Conservation (phyloP, 92 coral and sea anemone genomes). For the Parazoanthus swiftii region DNA sequence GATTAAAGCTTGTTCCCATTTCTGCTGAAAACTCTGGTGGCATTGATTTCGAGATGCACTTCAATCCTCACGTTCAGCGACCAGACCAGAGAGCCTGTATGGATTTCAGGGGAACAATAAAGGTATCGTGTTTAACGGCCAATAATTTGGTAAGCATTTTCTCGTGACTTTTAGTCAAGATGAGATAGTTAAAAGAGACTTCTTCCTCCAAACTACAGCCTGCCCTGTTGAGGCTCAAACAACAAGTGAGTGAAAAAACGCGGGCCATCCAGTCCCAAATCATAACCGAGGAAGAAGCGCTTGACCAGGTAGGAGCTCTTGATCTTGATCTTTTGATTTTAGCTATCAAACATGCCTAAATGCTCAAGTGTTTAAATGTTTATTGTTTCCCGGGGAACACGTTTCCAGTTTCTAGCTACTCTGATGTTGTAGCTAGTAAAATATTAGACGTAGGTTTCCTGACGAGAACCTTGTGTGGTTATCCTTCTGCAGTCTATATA, state of each 20-base stretch:
- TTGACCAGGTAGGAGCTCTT: conserved; percentile 70
- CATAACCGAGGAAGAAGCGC: conserved; percentile 82
- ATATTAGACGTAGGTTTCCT: too few relatives aligned
- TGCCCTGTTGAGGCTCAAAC: conserved; percentile 70
- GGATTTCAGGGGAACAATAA: conserved; percentile 73
- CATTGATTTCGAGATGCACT: conserved; percentile 88
- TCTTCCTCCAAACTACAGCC: conserved; percentile 1
- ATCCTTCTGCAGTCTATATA: too few relatives aligned
- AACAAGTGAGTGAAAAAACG: conserved; percentile 71
- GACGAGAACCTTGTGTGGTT: too few relatives aligned
- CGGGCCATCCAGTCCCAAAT: conserved; percentile 75
- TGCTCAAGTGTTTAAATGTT: too few relatives aligned
- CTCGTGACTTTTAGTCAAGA: background rate
- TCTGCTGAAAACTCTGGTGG: conserved; percentile 94
- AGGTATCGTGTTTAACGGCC: conserved; percentile 45
- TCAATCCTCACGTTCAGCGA: conserved; percentile 70
- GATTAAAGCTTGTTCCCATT: conserved; percentile 78
- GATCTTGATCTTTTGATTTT: background rate
- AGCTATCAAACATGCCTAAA: too few relatives aligned
- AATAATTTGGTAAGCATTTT: too few relatives aligned
- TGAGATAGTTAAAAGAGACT: background rate
- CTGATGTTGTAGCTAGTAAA: too few relatives aligned
- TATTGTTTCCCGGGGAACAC: too few relatives aligned
- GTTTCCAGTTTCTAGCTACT: too few relatives aligned
- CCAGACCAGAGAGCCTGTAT: conserved; percentile 55